Conservation (phyloP, 2,888 invertebrate genomes). For the Pollenia labialis region DNA sequence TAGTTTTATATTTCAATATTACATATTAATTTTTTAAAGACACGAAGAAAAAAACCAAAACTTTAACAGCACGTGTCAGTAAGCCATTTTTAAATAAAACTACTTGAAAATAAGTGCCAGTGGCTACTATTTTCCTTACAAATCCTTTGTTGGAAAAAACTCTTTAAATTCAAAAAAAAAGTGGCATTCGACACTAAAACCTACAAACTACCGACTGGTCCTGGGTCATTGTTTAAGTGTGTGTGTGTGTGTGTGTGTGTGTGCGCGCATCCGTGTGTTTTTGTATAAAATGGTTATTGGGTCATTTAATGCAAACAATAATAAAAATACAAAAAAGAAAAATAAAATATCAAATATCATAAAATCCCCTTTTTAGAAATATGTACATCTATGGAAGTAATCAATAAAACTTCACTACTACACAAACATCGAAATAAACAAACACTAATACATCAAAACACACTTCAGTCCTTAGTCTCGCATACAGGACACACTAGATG, state of each 20-base stretch:
- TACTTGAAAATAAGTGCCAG: slow-evolving; percentile 50
- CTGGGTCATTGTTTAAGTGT: not conserved
- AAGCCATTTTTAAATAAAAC: slow-evolving; percentile 52
- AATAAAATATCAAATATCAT: slow-evolving; percentile 71
- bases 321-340: slow-evolving; percentile 34
- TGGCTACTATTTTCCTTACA: slow-evolving; percentile 45
- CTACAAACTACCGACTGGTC: slow-evolving; percentile 22
- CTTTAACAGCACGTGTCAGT: slow-evolving; percentile 64
- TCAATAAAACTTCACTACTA: slow-evolving; percentile 26
- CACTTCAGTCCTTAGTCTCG: slow-evolving; percentile 49
- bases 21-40: not conserved
- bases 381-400: slow-evolving; percentile 7
- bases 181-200: slow-evolving; percentile 15
- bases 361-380: slow-evolving; percentile 52
- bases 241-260: not conserved
- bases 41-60: slow-evolving; percentile 24
- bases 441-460: slow-evolving; percentile 18
- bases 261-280: slow-evolving; percentile 12
- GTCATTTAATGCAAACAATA: slow-evolving; percentile 71
- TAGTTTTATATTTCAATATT: slow-evolving; percentile 31
- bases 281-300: slow-evolving; percentile 64
- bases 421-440: not conserved
- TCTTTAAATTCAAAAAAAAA: slow-evolving; percentile 23
- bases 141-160: slow-evolving; percentile 49
- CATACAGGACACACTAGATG: not conserved